Percentiles rank a stretch among this genome's conserved stretches.
phyloP scores from a whole-genome alignment of 2,113 vertebrate genomes.

The Actenoides lindsayi region DNA sequence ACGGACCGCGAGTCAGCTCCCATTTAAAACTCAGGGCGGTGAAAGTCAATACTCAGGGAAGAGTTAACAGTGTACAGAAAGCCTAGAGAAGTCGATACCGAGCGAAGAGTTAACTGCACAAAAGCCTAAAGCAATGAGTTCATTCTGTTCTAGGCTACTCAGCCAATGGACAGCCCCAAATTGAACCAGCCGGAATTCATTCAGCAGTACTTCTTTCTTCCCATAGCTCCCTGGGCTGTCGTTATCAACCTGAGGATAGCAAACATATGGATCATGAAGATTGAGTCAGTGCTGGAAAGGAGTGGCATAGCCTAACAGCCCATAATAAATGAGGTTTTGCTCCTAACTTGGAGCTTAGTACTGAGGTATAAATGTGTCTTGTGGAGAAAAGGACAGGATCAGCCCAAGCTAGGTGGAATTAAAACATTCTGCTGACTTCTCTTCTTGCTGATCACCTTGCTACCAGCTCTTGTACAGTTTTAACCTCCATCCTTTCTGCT shows the following conservation, averaged over 20 bases:
- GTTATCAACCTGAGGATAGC: conserved; percentile 10
- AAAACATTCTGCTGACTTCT: background rate
- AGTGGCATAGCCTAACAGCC: background rate
- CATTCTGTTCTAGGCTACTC: conserved; percentile 27
- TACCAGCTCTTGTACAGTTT: background rate
- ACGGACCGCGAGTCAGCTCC: background rate
- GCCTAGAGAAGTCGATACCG: background rate
- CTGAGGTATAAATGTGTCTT: background rate
- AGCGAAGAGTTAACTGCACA: background rate
- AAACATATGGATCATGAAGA: background rate
- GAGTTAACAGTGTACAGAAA: background rate
- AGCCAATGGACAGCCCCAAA: background rate
- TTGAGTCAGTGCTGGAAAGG: background rate
- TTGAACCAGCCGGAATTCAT: background rate
- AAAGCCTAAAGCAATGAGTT: conserved; percentile 21
- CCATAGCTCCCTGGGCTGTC: background rate
- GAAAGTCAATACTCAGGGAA: background rate
- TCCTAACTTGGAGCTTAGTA: background rate
- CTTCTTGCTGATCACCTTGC: background rate
- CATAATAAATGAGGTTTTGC: conserved; percentile 11
- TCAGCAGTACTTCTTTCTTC: background rate
- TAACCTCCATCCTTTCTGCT: background rate
- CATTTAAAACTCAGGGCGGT: background rate
- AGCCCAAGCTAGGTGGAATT: background rate
- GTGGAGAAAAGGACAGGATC: background rate